Evolutionary conservation across 1,140 invertebrate genomes (phyloP).

Genomic region (Holotrichia oblita): DNA sequence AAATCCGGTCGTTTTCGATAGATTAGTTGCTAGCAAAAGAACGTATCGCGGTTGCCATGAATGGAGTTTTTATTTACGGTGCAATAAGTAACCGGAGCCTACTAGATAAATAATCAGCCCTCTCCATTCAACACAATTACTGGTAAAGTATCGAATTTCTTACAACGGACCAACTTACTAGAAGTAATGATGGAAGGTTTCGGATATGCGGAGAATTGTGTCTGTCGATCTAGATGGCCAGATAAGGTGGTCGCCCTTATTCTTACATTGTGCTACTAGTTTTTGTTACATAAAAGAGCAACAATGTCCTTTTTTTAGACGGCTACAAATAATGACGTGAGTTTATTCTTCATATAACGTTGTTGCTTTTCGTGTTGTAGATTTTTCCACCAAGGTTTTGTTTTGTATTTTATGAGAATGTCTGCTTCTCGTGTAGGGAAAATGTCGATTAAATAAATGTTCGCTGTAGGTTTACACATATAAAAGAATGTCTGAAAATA

Average conservation of each 20-base stretch:
- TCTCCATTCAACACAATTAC: constrained; percentile 39
- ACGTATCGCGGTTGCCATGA: constrained; percentile 2
- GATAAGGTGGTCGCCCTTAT: constrained; percentile 20
- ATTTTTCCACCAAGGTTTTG: constrained; percentile 35
- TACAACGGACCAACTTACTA: constrained; percentile 7
- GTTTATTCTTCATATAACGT: constrained; percentile 7
- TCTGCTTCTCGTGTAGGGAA: too few relatives aligned
- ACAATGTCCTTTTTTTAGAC: constrained; percentile 35
- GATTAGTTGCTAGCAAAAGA: constrained; percentile 8
- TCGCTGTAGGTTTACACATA: too few relatives aligned
- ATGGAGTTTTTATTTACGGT: constrained; percentile 39
- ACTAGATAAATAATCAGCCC: constrained; percentile 39
- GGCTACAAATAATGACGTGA: neutral
- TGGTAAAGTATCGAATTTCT: constrained; percentile 34
- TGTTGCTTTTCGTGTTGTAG: neutral
- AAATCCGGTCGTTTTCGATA: constrained; percentile 21
- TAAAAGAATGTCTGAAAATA: too few relatives aligned
- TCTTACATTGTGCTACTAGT: neutral
- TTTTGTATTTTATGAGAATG: too few relatives aligned
- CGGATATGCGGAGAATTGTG: neutral
- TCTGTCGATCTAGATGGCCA: constrained; percentile 15
- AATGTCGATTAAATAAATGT: too few relatives aligned
- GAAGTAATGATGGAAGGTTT: neutral
- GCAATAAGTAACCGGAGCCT: constrained; percentile 36
- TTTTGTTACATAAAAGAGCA: constrained; percentile 36